phyloP scores from a whole-genome alignment of 2,888 invertebrate genomes.

The Neoaliturus tenellus region DNA sequence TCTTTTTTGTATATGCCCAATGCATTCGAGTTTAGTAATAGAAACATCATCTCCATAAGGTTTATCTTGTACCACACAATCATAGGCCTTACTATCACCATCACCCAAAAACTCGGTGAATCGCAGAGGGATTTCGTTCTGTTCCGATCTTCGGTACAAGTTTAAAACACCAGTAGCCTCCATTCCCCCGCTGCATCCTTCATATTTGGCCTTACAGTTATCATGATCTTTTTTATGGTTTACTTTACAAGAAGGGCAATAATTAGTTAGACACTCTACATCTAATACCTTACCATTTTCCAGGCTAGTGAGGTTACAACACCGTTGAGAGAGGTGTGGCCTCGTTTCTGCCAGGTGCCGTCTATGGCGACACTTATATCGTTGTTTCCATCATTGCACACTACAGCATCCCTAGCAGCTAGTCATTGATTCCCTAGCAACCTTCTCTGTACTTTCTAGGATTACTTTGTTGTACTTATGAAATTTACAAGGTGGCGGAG shows the following conservation, averaged over 20 bases:
- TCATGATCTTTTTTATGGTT: background rate
- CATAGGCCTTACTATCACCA: constrained; percentile 28
- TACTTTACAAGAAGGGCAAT: background rate
- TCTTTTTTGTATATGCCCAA: constrained; percentile 26
- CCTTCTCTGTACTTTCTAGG: background rate
- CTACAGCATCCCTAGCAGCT: constrained; percentile 28
- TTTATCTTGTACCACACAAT: background rate
- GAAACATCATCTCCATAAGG: background rate
- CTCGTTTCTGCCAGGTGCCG: too few species aligned
- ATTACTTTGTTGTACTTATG: background rate
- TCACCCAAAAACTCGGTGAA: constrained; percentile 26
- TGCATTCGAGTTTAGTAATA: constrained; percentile 23
- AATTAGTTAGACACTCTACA: constrained; percentile 26
- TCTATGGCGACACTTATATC: constrained; percentile 36
- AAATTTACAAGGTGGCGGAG: constrained; percentile 14
- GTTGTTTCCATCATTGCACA: background rate
- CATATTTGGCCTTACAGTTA: constrained; percentile 14
- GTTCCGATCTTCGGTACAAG: background rate
- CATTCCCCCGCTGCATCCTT: constrained; percentile 35
- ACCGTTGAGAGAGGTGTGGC: too few species aligned
- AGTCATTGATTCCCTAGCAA: background rate
- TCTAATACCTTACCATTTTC: constrained; percentile 38
- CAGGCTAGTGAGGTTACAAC: background rate
- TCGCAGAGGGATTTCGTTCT: background rate
- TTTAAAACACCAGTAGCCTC: constrained; percentile 18